phyloP scores from a whole-genome alignment of 1,140 invertebrate species.

The Xylocopa sonorina region DNA sequence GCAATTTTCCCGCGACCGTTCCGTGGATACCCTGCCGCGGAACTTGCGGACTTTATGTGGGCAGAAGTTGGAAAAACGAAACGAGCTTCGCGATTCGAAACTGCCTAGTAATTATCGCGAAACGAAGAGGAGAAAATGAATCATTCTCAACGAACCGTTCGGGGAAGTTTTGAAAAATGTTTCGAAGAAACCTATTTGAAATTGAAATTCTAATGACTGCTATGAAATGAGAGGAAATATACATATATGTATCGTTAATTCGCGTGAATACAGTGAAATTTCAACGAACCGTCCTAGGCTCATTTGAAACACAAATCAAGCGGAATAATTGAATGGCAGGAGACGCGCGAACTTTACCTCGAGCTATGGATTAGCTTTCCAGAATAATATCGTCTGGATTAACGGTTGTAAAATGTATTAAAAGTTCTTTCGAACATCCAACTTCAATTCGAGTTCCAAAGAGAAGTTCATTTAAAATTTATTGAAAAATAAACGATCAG shows the following conservation, averaged over 20 bases:
- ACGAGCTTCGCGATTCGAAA: not conserved
- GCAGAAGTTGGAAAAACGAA: not conserved
- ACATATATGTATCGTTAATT: not conserved
- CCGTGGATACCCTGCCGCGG: not conserved
- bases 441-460: no score
- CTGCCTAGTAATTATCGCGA: not conserved
- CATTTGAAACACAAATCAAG: conserved; percentile 25
- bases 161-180: no score
- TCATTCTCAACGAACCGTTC: no score
- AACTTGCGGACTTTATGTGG: not conserved
- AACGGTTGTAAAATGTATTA: not conserved
- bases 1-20: not conserved
- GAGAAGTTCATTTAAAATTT: no score
- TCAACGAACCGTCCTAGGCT: not conserved
- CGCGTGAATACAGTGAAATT: not conserved
- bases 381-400: not conserved
- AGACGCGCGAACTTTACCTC: not conserved
- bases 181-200: no score
- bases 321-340: conserved; percentile 20
- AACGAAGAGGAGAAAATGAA: not conserved
- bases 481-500: no score
- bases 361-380: not conserved
- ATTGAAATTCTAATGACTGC: not conserved
- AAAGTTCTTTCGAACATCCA: not conserved
- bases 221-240: not conserved